Evolutionary conservation across 2,797 vertebrate species (phyloP).

Genomic region (Hephaestus fuliginosus): DNA sequence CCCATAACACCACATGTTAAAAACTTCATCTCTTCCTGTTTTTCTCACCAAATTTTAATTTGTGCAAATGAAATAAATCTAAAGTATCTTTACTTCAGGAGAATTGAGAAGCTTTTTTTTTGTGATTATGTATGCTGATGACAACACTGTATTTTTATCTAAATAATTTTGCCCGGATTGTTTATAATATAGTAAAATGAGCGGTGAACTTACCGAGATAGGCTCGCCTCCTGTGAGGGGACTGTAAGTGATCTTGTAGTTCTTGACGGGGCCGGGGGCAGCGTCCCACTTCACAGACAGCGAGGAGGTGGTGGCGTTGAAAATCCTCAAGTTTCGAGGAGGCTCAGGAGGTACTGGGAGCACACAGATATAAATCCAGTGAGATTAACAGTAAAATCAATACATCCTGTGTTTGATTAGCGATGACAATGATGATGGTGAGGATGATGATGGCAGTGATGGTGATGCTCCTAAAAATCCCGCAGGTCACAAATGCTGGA

Average conservation of each 20-base stretch:
- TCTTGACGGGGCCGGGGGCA: constrained; percentile 90
- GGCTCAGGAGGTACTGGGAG: constrained; percentile 87
- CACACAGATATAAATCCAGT: constrained; percentile 45
- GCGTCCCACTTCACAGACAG: constrained; percentile 94
- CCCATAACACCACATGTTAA: not conserved
- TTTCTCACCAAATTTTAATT: not conserved
- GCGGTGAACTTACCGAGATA: constrained; percentile 82
- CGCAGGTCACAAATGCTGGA: constrained; percentile 49
- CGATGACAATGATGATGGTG: constrained; percentile 23
- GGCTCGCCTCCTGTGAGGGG: constrained; percentile 86
- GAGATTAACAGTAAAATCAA: constrained; percentile 7
- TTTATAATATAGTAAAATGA: not conserved
- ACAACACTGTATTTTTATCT: not conserved
- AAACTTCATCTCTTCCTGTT: not conserved
- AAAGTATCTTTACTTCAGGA: not conserved
- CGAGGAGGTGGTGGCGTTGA: constrained; percentile 92
- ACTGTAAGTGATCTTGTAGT: constrained; percentile 90
- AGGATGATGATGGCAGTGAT: constrained; percentile 20
- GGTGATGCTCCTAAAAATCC: constrained; percentile 41
- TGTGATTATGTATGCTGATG: constrained; percentile 6
- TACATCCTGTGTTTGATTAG: not conserved
- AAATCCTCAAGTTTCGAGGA: constrained; percentile 92
- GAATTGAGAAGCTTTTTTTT: not conserved
- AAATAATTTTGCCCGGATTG: not conserved
- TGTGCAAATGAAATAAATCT: not conserved